phyloP scores from a whole-genome alignment of 1,140 invertebrate genomes.

The Hylaeus volcanicus region DNA sequence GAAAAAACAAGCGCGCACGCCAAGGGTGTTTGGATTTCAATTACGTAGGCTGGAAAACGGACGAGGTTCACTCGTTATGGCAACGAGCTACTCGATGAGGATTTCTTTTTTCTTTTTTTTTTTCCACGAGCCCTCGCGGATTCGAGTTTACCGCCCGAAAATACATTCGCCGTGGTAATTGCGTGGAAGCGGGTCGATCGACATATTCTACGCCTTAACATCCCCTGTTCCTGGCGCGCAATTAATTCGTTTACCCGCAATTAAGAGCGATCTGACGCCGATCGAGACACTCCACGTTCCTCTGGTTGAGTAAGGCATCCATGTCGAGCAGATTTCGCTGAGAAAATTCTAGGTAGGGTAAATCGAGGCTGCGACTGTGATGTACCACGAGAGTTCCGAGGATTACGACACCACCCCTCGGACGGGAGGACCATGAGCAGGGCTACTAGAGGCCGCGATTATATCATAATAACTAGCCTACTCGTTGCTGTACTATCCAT shows the following conservation, averaged over 20 bases:
- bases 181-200: conserved; percentile 13
- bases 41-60: conserved; percentile 34
- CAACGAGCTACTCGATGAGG: background rate
- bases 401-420: too few species aligned
- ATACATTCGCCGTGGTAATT: conserved; percentile 24
- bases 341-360: too few species aligned
- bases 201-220: background rate
- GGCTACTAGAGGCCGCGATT: too few species aligned
- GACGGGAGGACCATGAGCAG: too few species aligned
- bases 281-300: background rate
- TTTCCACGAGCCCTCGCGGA: background rate
- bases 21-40: conserved; percentile 36
- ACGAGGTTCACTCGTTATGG: conserved; percentile 12
- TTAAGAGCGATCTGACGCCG: background rate
- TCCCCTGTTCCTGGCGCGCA: background rate
- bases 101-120: conserved; percentile 1
- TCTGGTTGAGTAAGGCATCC: background rate
- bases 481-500: too few species aligned
- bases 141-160: conserved; percentile 20
- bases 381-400: too few species aligned
- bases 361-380: too few species aligned
- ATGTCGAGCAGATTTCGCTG: too few species aligned
- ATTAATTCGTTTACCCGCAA: background rate
- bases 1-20: background rate
- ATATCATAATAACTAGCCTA: too few species aligned